Evolutionary conservation across 2,888 invertebrate species (phyloP).

Genomic region (Plagodis pulveraria): DNA sequence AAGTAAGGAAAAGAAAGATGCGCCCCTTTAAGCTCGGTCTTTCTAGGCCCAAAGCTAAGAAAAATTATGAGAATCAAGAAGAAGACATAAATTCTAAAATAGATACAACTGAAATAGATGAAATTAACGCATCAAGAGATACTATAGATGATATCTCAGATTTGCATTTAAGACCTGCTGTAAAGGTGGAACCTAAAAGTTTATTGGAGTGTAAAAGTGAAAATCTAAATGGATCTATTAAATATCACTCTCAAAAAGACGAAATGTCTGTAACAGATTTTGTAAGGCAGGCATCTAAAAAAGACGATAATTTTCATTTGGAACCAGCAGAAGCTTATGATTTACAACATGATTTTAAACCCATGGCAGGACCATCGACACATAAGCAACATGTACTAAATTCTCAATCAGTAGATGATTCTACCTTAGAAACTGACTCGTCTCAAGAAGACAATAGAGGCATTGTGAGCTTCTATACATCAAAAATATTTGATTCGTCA

Average conservation of each 20-base stretch:
- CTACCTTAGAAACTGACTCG: conserved; percentile 55
- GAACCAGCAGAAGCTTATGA: conserved; percentile 62
- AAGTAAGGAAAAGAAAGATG: conserved; percentile 78
- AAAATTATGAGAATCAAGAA: conserved; percentile 38
- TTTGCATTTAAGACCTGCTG: conserved; percentile 51
- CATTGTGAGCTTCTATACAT: conserved; percentile 73
- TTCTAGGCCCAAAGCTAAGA: conserved; percentile 67
- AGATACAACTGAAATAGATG: conserved; percentile 54
- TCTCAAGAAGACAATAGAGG: conserved; percentile 64
- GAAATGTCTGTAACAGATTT: conserved; percentile 45
- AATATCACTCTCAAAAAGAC: conserved; percentile 27
- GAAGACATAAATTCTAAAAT: conserved; percentile 35
- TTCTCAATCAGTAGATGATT: conserved; percentile 33
- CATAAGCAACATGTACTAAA: conserved; percentile 30
- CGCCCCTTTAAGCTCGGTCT: conserved; percentile 72
- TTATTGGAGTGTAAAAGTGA: conserved; percentile 40
- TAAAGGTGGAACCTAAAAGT: conserved; percentile 51
- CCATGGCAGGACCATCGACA: conserved; percentile 69
- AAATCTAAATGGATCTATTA: conserved; percentile 6
- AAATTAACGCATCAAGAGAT: conserved; percentile 70
- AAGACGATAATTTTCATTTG: conserved; percentile 33
- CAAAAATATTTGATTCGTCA: conserved; percentile 70
- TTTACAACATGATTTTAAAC: conserved; percentile 59
- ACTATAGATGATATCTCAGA: conserved; percentile 62
- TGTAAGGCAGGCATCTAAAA: conserved; percentile 51